phyloP scores from a whole-genome alignment of 1,140 invertebrate genomes.

The Bemisia tabaci region DNA sequence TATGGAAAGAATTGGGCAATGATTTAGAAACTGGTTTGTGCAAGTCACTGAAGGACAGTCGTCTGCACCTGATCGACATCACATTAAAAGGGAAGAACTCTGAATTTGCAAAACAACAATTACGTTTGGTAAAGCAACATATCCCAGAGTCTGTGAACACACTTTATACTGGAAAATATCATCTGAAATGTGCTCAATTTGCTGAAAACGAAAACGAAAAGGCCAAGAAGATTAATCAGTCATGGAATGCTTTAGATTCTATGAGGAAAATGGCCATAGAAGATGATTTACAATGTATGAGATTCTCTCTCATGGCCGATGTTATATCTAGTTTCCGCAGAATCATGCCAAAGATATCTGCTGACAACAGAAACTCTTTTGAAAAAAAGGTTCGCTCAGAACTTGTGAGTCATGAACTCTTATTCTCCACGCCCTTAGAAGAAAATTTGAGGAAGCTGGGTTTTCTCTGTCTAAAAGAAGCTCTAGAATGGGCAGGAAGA shows the following conservation, averaged over 20 bases:
- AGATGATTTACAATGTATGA: no score
- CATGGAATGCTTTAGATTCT: no score
- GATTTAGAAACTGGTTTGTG: background rate
- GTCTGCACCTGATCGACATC: background rate
- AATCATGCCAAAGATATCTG: background rate
- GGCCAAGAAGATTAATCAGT: no score
- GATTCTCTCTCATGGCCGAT: background rate
- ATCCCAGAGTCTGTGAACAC: no score
- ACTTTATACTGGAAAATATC: no score
- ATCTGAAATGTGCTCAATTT: no score
- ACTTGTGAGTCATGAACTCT: no score
- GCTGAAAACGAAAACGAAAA: no score
- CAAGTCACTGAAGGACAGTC: background rate
- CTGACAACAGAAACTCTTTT: background rate
- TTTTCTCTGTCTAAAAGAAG: background rate
- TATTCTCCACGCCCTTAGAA: background rate
- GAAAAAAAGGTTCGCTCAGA: no score
- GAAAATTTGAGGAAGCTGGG: background rate
- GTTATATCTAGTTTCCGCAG: background rate
- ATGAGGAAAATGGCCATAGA: no score
- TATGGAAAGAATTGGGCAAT: background rate
- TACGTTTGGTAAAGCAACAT: no score
- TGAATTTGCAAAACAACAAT: background rate
- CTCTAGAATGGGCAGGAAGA: background rate
- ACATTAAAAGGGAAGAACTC: background rate